Evolutionary conservation across 2,113 vertebrate genomes (phyloP), one percentile per base, ranked within the genome.

Genomic region (Megatriorchis doriae): DNA sequence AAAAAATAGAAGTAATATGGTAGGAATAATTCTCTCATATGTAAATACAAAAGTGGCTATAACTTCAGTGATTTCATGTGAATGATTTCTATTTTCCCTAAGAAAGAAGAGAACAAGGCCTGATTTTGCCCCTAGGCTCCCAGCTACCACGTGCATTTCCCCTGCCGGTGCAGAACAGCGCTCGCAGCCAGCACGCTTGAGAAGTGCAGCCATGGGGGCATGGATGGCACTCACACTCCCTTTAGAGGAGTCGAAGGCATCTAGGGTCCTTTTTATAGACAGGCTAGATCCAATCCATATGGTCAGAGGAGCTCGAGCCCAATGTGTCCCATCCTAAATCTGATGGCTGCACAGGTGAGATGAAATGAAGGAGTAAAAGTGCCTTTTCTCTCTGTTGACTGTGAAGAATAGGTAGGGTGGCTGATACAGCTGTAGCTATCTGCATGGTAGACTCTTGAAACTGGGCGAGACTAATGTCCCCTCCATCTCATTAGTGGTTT

Each of bases 151-250:
- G 4, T 72, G 31, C 21, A 16, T 53, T 77, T 81, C 31, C 25
- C 21, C n/a, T 13, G 21, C 21, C 36, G 9, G 5, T 25, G 27
- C 50, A 50, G 48, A 78, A 9, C 22, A 56, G 34, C 0, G 1
- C 15, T 53, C 0, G 1, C 36, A 40, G 61, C 7, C 13, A 15
- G 23, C 0, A 2, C 0, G 4, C 22, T 58, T 31, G 31, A 36
- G 47, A 70, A 74, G 11, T 4, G 0, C n/a, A 63, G 29, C 65
- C 32, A 6, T 59, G 61, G 34, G 38, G n/a, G 25, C 36, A 66
- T 0, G 5, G 38, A 13, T 40, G 27, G 27, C 56, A 48, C 38
- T 45, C 36, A 20, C 11, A 4, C 13, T 22, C 16, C 16, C 42
- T 47, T 48, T 17, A 43, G 32, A 18, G n/a, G n/a, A 62, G 22